phyloP scores from a whole-genome alignment of 2,888 invertebrate species.

The Nasonovia ribisnigri region DNA sequence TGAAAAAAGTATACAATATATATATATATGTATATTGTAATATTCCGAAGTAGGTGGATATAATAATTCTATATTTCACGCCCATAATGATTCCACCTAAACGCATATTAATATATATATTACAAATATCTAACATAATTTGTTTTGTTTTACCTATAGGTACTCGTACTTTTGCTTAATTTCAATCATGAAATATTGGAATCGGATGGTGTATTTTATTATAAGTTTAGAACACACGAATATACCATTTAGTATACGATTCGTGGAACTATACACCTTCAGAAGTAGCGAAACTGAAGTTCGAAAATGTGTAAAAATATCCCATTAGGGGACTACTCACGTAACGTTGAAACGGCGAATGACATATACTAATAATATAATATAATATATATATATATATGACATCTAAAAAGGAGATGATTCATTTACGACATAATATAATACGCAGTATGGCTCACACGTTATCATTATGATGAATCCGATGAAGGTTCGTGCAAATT shows the following conservation, averaged over 20 bases:
- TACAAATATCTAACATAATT: neutral
- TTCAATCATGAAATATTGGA: neutral
- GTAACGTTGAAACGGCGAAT: neutral
- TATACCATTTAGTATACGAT: neutral
- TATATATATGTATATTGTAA: neutral
- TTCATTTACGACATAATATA: neutral
- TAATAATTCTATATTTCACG: neutral
- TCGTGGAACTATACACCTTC: neutral
- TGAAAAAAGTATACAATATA: neutral
- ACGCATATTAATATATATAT: neutral
- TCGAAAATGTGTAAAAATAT: slow-evolving; percentile 8
- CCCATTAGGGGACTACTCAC: slow-evolving; percentile 26
- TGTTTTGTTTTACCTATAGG: neutral
- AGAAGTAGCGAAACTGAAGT: neutral
- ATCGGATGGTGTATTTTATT: neutral
- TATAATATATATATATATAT: neutral
- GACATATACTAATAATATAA: neutral
- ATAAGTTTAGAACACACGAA: too few relatives aligned
- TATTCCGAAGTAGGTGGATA: neutral
- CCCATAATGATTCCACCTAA: neutral
- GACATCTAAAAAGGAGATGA: neutral
- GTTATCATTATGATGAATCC: neutral
- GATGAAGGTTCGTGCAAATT: neutral
- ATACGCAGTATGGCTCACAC: neutral
- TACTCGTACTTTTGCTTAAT: neutral